Conservation (phyloP, 2,113 vertebrate genomes). For the Nibea albiflora region DNA sequence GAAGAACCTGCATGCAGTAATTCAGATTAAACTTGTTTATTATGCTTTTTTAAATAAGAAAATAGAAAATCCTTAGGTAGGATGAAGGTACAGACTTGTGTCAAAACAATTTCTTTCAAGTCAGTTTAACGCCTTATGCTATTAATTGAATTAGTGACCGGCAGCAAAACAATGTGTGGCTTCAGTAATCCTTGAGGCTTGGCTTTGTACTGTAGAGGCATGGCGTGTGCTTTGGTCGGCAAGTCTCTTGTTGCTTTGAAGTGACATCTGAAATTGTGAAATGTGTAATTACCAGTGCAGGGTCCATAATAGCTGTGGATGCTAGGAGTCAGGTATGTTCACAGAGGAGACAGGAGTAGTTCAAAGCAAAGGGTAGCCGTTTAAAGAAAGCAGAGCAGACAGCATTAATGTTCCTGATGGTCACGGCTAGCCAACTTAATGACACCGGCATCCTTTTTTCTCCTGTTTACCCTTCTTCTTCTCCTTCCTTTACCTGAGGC, state of each 20-base stretch:
- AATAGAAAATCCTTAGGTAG: slow-evolving; percentile 40
- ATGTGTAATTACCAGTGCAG: slow-evolving; percentile 81
- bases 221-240: slow-evolving; percentile 55
- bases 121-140: slow-evolving; percentile 55
- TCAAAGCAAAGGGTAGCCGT: slow-evolving; percentile 76
- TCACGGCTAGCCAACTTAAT: slow-evolving; percentile 74
- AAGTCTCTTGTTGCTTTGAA: slow-evolving; percentile 80
- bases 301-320: slow-evolving; percentile 75
- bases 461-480: slow-evolving; percentile 69
- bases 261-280: slow-evolving; percentile 77
- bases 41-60: slow-evolving; percentile 39
- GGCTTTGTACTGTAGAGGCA: slow-evolving; percentile 68
- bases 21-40: slow-evolving; percentile 39
- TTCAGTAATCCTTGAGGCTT: slow-evolving; percentile 75
- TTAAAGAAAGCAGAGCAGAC: slow-evolving; percentile 75
- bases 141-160: slow-evolving; percentile 84
- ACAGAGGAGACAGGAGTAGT: slow-evolving; percentile 65
- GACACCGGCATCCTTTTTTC: slow-evolving; percentile 60
- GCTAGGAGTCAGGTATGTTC: slow-evolving; percentile 75
- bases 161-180: slow-evolving; percentile 76
- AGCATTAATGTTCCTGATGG: slow-evolving; percentile 77
- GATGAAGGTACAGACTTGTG: slow-evolving; percentile 36
- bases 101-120: slow-evolving; percentile 68
- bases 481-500: slow-evolving; percentile 63
- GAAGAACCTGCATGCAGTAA: slow-evolving; percentile 2